These are phyloP conservation scores for Pocillopora damicornis DNA, from an alignment of 64 coral and sea anemone genomes.

Conservation along the genomic window DNA sequence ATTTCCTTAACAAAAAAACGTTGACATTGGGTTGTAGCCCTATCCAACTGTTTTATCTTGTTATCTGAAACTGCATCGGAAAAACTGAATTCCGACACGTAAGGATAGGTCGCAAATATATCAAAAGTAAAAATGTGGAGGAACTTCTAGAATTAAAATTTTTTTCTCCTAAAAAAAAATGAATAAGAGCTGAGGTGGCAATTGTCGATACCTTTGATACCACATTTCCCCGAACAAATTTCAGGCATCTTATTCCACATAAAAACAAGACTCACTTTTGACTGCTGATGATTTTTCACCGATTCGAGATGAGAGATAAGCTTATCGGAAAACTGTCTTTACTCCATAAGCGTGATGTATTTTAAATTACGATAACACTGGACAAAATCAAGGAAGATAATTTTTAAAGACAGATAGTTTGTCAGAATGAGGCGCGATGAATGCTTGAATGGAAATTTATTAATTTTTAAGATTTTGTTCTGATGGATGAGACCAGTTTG, in stretches of 20 bases:
- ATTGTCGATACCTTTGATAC: neutral
- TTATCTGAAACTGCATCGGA: too few species aligned
- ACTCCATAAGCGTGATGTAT: neutral
- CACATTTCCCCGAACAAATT: neutral
- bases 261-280: neutral
- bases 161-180: too few species aligned
- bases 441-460: neutral
- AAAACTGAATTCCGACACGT: too few species aligned
- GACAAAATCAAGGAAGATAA: neutral
- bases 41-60: too few species aligned
- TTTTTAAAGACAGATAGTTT: neutral
- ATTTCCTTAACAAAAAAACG: too few species aligned
- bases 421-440: neutral
- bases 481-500: neutral
- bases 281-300: conserved; percentile 3
- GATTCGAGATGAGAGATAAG: neutral
- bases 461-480: neutral
- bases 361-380: too few species aligned
- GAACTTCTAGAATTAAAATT: too few species aligned
- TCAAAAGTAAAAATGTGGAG: too few species aligned
- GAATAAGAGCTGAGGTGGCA: too few species aligned
- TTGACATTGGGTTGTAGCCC: too few species aligned
- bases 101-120: too few species aligned
- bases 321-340: neutral
- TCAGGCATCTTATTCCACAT: neutral